A percentile compares a stretch with the other conserved stretches of the same genome.
These are phyloP conservation scores for Capromys pilorides DNA, from an alignment of 2,797 vertebrate genomes.

Conservation along the genomic window DNA sequence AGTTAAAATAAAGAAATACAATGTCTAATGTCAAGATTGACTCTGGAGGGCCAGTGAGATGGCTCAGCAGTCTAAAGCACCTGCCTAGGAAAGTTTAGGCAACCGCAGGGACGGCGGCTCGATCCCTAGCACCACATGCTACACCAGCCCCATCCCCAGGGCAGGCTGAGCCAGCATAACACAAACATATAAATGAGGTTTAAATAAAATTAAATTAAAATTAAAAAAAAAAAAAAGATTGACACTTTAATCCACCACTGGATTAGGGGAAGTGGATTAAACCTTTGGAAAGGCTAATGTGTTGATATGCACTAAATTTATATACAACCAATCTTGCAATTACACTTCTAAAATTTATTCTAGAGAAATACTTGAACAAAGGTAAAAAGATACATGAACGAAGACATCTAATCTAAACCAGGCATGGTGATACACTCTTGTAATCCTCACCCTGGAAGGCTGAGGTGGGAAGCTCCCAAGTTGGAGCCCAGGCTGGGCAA, in stretches of 20 bases:
- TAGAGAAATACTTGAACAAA: background rate
- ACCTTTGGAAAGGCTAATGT: background rate
- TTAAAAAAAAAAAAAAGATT: too few species aligned
- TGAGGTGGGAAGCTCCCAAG: background rate
- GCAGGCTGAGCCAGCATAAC: too few species aligned
- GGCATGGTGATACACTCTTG: background rate
- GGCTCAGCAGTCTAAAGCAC: too few species aligned
- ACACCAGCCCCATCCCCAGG: too few species aligned
- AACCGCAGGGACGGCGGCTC: too few species aligned
- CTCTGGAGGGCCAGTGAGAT: too few species aligned
- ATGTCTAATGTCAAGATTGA: background rate
- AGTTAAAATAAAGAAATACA: constrained; percentile 1
- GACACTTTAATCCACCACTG: background rate
- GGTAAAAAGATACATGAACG: background rate
- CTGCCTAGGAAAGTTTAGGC: too few species aligned
- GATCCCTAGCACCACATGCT: too few species aligned
- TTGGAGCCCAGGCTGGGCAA: background rate
- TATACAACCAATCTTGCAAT: background rate
- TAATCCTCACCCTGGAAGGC: background rate
- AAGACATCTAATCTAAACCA: background rate
- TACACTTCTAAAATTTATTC: background rate
- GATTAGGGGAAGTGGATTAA: background rate
- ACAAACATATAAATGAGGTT: too few species aligned
- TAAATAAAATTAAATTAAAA: too few species aligned
- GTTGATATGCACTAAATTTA: background rate